Evolutionary conservation across 2,888 invertebrate species (phyloP), one percentile per base, ranked within the genome.

Genomic region (Ochropacha duplaris): DNA sequence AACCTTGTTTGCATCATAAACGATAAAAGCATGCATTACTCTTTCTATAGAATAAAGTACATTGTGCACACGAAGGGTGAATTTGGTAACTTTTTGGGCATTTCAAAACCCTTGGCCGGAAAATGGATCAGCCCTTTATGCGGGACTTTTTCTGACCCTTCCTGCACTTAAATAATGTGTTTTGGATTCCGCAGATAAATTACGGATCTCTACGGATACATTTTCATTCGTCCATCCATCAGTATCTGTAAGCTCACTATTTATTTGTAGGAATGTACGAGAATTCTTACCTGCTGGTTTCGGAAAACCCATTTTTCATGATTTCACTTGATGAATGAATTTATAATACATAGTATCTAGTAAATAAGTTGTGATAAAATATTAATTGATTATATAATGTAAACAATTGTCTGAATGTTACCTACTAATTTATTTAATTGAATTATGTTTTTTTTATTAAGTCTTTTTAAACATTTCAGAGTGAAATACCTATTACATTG

Each of bases 121-220:
- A 63, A 71, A 64, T 57, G 61, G 59, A 49, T 31, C 59, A 63
- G 58, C 65, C 59, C 68, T 71, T 68, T 55, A 56, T 57, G 57
- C 58, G 63, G 55, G 63, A 60, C n/a, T 68, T 69, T 60, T 50
- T 65, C 59, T 55, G 62, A 62, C 60, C 69, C 66, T 68, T 66
- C 62, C 61, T 57, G 59, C 61, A 44, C 39, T 52, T 66, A 60
- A 61, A 65, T 69, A 67, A 69, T 62, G 61, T 57, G 58, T 61
- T 31, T 19, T 16, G 34, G 39, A 22, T 28, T 52, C 52, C 52
- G 22, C 22, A 26, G 52, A 52, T 52, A 52, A 19, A 52, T 52
- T 52, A 31, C 28, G 4, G 11, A 31, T 22, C 31, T 19, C 34
- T n/a, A 16, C 19, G n/a, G 44, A 44, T 44, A 44, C 19, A 44